Conservation (phyloP, 2,113 vertebrate genomes). For the Pampusana beccarii region DNA sequence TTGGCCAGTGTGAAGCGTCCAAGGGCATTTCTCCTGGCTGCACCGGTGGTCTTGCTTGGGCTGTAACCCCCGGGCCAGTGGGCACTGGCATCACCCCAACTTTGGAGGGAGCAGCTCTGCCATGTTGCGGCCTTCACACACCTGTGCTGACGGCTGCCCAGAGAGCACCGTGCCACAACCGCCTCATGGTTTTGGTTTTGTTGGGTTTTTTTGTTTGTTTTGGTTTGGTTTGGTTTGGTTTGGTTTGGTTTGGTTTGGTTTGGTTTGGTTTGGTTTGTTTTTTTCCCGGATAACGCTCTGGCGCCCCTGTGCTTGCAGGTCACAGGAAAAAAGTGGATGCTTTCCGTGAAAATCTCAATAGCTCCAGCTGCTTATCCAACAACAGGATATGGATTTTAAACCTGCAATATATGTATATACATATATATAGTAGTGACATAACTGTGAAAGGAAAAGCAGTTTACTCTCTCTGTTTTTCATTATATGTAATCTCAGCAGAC, state of each 20-base stretch:
- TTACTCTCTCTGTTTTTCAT: conserved; percentile 14
- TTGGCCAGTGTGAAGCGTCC: accelerated
- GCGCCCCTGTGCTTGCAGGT: accelerated
- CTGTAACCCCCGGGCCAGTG: accelerated
- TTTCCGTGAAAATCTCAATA: not conserved
- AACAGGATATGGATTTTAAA: not conserved
- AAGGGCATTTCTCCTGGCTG: not conserved
- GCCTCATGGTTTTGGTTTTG: not conserved
- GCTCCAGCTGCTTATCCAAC: not conserved
- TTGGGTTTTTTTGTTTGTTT: no score
- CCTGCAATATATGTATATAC: not conserved
- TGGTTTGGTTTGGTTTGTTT: not conserved
- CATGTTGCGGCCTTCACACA: accelerated
- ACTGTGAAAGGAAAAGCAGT: conserved; percentile 29
- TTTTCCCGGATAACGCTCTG: not conserved
- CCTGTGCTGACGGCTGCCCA: accelerated
- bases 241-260: not conserved
- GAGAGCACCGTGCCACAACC: accelerated
- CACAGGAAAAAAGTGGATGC: not conserved
- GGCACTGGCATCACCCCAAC: not conserved
- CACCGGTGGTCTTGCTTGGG: not conserved
- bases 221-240: not conserved
- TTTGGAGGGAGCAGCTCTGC: not conserved
- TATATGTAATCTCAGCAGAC: conserved; percentile 12
- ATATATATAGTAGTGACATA: not conserved